Evolutionary conservation across 2,888 invertebrate species (phyloP).

Genomic region (Deroplatys truncata): DNA sequence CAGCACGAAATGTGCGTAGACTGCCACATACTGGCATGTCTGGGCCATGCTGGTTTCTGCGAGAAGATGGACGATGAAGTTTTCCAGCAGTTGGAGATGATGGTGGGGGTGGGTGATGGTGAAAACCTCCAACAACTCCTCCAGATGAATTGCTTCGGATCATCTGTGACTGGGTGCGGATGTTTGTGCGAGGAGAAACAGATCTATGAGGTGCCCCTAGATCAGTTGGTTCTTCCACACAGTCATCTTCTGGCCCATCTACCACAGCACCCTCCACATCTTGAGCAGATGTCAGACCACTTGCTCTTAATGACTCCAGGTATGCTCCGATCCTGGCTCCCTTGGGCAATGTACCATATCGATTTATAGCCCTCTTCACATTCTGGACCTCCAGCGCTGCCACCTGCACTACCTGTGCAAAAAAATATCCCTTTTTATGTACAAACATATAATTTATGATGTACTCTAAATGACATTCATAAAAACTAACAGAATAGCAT

Average conservation of each 20-base stretch:
- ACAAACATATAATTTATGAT: not conserved
- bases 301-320: conserved; percentile 86
- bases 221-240: conserved; percentile 41
- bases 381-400: conserved; percentile 94
- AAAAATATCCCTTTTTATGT: conserved; percentile 28
- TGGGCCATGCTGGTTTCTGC: conserved; percentile 24
- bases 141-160: conserved; percentile 85
- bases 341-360: conserved; percentile 95
- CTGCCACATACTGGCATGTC: conserved; percentile 3
- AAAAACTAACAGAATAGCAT: no score
- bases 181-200: conserved; percentile 61
- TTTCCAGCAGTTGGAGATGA: conserved; percentile 50
- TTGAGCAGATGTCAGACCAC: conserved; percentile 52
- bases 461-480: no score
- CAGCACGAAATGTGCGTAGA: conserved; percentile 33
- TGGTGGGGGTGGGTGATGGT: conserved; percentile 27
- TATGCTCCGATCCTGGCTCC: conserved; percentile 95
- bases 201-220: conserved; percentile 46
- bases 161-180: conserved; percentile 71
- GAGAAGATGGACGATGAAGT: conserved; percentile 52
- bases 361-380: conserved; percentile 88
- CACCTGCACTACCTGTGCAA: conserved; percentile 64
- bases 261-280: conserved; percentile 23
- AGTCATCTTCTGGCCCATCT: conserved; percentile 23
- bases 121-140: conserved; percentile 45